These are phyloP conservation scores for Elephas maximus DNA, from an alignment of 2,113 vertebrate species.

Conservation along the genomic window DNA sequence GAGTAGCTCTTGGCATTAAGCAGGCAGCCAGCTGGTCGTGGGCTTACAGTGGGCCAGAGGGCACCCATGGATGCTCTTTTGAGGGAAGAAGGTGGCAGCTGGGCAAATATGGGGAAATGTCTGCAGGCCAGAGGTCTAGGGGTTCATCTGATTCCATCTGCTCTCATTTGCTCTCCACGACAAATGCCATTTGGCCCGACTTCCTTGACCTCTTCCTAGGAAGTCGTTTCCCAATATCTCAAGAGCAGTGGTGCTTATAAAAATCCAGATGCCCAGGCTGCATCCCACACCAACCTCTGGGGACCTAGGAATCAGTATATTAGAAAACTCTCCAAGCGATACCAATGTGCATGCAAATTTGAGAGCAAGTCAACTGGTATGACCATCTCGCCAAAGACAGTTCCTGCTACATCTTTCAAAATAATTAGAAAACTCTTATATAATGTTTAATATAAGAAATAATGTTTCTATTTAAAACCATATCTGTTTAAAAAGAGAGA, in stretches of 20 bases:
- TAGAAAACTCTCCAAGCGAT: neutral
- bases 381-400: neutral
- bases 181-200: neutral
- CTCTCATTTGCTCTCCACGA: neutral
- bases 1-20: neutral
- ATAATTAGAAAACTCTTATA: neutral
- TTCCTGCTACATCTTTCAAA: neutral
- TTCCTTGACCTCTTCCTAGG: neutral
- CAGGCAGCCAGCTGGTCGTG: neutral
- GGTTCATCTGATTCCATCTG: neutral
- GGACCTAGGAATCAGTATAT: neutral
- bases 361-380: neutral
- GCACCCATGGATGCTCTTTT: neutral
- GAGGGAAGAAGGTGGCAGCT: neutral
- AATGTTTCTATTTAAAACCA: constrained; percentile 8
- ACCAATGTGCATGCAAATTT: neutral
- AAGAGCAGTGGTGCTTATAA: neutral
- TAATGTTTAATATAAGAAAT: neutral
- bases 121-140: neutral
- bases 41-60: neutral
- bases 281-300: neutral
- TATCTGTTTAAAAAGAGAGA: neutral
- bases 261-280: neutral
- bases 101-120: neutral
- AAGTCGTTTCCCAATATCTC: neutral